A percentile compares a stretch with the other conserved stretches of the same genome.
Evolutionary conservation across 2,113 vertebrate genomes (phyloP).

Genomic region (Pelodiscus sinensis): DNA sequence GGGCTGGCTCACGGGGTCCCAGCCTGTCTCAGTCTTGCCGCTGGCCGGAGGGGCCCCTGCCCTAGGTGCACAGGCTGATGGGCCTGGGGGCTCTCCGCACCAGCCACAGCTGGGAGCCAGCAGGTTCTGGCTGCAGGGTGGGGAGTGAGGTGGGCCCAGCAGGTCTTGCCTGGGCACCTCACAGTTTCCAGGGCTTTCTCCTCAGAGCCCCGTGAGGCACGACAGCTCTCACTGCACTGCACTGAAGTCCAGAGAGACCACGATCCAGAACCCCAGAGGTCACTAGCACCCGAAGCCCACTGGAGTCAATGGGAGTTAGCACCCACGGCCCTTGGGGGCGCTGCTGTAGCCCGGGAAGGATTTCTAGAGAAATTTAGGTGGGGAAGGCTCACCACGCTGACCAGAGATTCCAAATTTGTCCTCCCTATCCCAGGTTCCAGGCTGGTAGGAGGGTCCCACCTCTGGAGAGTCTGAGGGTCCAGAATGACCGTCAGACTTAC

Average conservation of each 20-base stretch:
- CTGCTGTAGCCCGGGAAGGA: background rate
- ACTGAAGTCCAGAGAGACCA: background rate
- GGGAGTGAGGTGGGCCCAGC: background rate
- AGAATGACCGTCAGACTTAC: too few relatives aligned
- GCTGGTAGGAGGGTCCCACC: too few relatives aligned
- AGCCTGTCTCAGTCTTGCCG: background rate
- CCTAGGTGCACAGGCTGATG: background rate
- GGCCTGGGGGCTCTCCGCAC: too few relatives aligned
- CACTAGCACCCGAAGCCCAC: background rate
- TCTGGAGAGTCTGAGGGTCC: too few relatives aligned
- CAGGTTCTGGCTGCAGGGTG: background rate
- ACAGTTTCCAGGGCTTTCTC: background rate
- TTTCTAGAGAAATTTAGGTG: too few relatives aligned
- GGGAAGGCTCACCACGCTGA: too few relatives aligned
- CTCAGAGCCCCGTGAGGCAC: background rate
- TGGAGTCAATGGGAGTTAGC: background rate
- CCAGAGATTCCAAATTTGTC: too few relatives aligned
- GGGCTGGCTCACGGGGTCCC: too few relatives aligned
- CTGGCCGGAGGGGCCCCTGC: background rate
- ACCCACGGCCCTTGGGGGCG: background rate
- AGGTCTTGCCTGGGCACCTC: background rate
- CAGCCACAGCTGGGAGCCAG: too few relatives aligned
- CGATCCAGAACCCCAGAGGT: background rate
- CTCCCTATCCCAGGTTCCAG: too few relatives aligned
- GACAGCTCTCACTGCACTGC: background rate